These are phyloP conservation scores for Steatocranus sp. DNA, from an alignment of 2,797 vertebrate genomes.

Conservation along the genomic window DNA sequence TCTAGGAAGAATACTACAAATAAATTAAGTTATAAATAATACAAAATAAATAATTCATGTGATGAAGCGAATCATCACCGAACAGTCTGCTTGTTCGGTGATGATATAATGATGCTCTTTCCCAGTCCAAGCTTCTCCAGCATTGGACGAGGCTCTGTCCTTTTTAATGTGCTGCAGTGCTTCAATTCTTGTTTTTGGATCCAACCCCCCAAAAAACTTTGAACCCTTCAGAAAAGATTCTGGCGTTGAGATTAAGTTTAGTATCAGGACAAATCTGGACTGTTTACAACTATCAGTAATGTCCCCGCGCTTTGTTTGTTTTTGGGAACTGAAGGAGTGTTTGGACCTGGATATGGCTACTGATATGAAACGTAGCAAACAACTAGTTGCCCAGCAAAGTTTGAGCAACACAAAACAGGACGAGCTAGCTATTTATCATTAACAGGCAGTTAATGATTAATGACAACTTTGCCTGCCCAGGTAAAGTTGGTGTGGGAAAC, in stretches of 20 bases:
- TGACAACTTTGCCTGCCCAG: too few relatives aligned
- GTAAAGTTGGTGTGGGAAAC: not conserved
- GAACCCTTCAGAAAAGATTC: not conserved
- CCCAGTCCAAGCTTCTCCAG: not conserved
- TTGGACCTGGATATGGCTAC: not conserved
- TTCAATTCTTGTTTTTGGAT: not conserved
- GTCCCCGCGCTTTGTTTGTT: not conserved
- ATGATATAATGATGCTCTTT: not conserved
- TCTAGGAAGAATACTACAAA: slow-evolving; percentile 38
- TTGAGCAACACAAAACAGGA: not conserved
- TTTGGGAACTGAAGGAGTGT: not conserved
- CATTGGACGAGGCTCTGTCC: not conserved
- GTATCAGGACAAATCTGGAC: not conserved
- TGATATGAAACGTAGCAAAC: not conserved
- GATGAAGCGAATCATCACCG: too few relatives aligned
- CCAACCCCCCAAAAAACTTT: not conserved
- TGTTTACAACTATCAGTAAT: not conserved
- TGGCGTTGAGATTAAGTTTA: not conserved
- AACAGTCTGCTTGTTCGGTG: not conserved
- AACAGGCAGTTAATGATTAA: too few relatives aligned
- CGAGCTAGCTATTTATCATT: not conserved
- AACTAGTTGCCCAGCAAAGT: not conserved
- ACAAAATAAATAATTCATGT: slow-evolving; percentile 53
- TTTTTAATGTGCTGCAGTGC: not conserved
- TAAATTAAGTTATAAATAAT: slow-evolving; percentile 48